These are phyloP conservation scores for Scolopax mira DNA, from an alignment of 2,113 vertebrate genomes.

Conservation along the genomic window DNA sequence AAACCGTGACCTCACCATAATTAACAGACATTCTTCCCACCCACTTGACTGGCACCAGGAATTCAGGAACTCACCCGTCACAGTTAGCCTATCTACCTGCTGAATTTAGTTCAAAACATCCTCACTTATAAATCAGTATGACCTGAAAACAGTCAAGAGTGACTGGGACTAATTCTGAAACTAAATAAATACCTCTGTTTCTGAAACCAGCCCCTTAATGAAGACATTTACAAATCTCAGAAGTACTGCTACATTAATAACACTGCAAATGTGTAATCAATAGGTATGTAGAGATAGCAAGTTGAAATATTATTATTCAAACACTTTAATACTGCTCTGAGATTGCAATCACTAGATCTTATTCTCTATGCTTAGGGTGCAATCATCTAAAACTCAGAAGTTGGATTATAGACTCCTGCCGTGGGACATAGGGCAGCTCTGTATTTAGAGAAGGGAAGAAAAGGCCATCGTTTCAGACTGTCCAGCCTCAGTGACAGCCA, in stretches of 20 bases:
- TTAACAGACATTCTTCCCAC: not conserved
- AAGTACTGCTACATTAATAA: conserved; percentile 1
- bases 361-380: not conserved
- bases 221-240: conserved; percentile 2
- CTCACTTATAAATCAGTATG: not conserved
- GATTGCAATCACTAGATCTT: not conserved
- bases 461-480: not conserved
- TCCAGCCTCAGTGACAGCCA: not conserved
- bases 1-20: not conserved
- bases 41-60: not conserved
- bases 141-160: not conserved
- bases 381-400: not conserved
- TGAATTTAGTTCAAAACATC: not conserved
- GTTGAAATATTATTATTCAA: conserved; percentile 17
- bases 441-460: not conserved
- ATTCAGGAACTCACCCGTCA: not conserved
- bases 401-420: not conserved
- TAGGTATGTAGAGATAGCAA: not conserved
- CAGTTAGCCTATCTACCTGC: not conserved
- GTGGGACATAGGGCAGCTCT: not conserved
- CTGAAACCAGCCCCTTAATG: not conserved
- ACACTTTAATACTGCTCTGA: not conserved
- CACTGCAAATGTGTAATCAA: not conserved
- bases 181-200: conserved; percentile 8
- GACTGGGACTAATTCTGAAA: not conserved